These are phyloP conservation scores for Zalophus californianus DNA, from an alignment of 2,797 vertebrate species.

Conservation along the genomic window DNA sequence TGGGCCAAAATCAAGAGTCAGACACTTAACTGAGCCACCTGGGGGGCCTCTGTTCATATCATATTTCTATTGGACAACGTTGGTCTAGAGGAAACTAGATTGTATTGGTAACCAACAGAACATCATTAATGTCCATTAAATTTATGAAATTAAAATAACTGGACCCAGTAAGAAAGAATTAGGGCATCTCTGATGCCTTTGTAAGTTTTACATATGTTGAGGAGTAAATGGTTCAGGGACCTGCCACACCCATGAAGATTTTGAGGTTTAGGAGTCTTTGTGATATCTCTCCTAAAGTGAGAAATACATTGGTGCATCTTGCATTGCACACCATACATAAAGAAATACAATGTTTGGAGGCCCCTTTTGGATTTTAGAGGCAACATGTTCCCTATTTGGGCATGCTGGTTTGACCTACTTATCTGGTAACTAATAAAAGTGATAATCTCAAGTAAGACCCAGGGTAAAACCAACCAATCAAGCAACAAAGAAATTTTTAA, in stretches of 20 bases:
- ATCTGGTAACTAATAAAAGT: background rate
- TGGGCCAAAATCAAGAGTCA: background rate
- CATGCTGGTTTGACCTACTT: background rate
- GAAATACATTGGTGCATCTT: background rate
- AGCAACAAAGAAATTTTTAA: background rate
- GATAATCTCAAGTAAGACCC: background rate
- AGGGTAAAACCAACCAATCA: background rate
- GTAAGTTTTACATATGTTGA: background rate
- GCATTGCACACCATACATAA: background rate
- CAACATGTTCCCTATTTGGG: background rate
- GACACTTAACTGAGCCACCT: background rate
- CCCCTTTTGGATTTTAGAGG: background rate
- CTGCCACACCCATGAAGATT: background rate
- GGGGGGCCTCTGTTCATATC: background rate
- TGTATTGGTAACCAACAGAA: background rate
- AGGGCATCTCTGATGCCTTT: background rate
- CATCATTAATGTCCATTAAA: background rate
- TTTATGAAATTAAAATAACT: background rate
- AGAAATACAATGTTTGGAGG: background rate
- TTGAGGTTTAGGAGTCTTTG: background rate
- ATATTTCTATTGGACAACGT: background rate
- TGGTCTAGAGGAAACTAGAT: background rate
- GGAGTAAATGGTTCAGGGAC: background rate
- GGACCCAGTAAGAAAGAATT: background rate
- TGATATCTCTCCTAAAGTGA: background rate